Conservation (phyloP, 2,797 vertebrate species). For the Chaetophractus vellerosus region DNA sequence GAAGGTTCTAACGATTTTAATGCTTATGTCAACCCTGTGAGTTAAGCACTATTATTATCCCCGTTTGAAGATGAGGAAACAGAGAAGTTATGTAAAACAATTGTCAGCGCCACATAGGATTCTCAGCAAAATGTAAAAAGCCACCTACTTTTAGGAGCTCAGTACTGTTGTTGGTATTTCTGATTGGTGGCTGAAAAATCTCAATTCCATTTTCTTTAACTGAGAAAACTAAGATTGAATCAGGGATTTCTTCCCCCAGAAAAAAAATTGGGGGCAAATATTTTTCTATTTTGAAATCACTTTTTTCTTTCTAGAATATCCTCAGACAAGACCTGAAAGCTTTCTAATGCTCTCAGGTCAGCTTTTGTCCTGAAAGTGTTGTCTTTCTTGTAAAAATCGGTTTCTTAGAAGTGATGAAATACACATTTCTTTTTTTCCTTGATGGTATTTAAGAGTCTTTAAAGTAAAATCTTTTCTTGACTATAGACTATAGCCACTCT, state of each 20-base stretch:
- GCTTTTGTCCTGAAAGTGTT: neutral
- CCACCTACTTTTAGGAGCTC: neutral
- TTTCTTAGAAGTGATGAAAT: constrained; percentile 35
- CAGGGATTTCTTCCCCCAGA: neutral
- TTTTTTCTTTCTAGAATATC: constrained; percentile 28
- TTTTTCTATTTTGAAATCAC: constrained; percentile 60
- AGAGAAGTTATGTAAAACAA: constrained; percentile 8
- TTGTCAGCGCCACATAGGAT: neutral
- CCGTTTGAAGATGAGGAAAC: neutral
- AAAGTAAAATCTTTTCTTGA: constrained; percentile 49
- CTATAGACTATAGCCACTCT: neutral
- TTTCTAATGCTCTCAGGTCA: neutral
- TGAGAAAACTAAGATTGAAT: neutral
- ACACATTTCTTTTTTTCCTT: neutral
- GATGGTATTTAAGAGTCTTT: neutral
- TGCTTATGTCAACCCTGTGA: neutral
- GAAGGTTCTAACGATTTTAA: neutral
- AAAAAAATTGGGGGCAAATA: neutral
- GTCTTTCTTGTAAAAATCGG: constrained; percentile 23
- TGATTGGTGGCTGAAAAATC: constrained; percentile 34
- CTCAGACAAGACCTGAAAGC: constrained; percentile 52
- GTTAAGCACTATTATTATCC: neutral
- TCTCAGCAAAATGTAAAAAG: neutral
- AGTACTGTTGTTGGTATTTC: neutral
- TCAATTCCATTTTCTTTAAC: constrained; percentile 31